phyloP scores from a whole-genome alignment of 2,888 invertebrate species.

The Latheticus oryzae region DNA sequence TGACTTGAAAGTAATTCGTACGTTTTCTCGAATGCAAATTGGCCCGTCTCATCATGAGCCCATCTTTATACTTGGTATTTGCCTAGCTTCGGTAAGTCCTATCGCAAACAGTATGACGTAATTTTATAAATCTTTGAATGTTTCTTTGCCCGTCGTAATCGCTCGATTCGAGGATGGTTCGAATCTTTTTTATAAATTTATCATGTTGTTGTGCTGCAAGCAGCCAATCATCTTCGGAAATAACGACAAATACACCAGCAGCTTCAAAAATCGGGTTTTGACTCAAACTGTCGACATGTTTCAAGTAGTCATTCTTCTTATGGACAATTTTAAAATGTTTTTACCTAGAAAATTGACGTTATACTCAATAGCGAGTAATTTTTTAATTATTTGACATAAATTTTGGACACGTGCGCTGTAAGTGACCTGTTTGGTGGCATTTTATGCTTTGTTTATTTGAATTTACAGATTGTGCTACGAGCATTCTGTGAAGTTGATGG shows the following conservation, averaged over 20 bases:
- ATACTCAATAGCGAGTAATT: too few relatives aligned
- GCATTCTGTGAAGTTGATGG: too few relatives aligned
- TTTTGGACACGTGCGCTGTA: too few relatives aligned
- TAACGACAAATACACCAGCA: slow-evolving; percentile 4
- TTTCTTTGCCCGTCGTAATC: too few relatives aligned
- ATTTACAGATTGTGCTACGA: too few relatives aligned
- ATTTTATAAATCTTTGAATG: slow-evolving; percentile 43
- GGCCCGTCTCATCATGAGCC: slow-evolving; percentile 53
- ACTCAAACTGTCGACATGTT: slow-evolving; percentile 41
- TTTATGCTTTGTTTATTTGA: too few relatives aligned
- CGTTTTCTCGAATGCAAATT: slow-evolving; percentile 52
- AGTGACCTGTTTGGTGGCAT: too few relatives aligned
- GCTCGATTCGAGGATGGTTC: slow-evolving; percentile 19
- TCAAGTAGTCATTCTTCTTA: slow-evolving; percentile 18
- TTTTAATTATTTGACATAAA: too few relatives aligned
- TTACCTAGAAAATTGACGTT: too few relatives aligned
- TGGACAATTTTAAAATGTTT: slow-evolving; percentile 35
- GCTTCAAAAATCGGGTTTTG: slow-evolving; percentile 23
- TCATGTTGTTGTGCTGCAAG: slow-evolving; percentile 30
- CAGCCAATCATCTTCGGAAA: slow-evolving; percentile 39
- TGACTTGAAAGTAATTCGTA: slow-evolving; percentile 23
- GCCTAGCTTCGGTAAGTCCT: slow-evolving; percentile 47
- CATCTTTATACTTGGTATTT: slow-evolving; percentile 48
- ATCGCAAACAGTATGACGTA: slow-evolving; percentile 26
- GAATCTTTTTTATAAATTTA: slow-evolving; percentile 8